These are phyloP conservation scores for Petromus typicus DNA, from an alignment of 2,113 vertebrate genomes.

Conservation along the genomic window DNA sequence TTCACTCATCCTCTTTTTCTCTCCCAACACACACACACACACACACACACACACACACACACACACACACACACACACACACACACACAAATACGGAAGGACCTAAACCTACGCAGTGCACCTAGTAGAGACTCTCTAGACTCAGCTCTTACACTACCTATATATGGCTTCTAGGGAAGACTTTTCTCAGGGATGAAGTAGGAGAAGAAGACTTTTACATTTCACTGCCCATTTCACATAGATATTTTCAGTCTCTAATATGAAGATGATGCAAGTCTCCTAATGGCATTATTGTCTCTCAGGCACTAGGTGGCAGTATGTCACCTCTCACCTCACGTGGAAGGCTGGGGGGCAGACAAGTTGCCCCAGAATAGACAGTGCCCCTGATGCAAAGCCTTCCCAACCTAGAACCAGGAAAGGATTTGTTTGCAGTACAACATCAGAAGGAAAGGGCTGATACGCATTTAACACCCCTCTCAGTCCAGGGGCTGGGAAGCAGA, in stretches of 20 bases:
- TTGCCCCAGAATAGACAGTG: rapidly evolving
- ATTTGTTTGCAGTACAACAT: too few species aligned
- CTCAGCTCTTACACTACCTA: neutral
- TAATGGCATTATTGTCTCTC: neutral
- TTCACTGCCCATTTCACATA: neutral
- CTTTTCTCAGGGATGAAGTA: neutral
- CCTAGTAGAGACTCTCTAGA: too few species aligned
- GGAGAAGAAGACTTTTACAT: neutral
- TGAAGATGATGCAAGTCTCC: neutral
- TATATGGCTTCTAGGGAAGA: neutral
- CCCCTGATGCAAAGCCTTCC: neutral
- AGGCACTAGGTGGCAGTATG: neutral
- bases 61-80: neutral
- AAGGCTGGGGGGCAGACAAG: neutral
- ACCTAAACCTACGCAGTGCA: neutral
- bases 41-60: neutral
- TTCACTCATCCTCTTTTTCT: neutral
- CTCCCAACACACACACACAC: neutral
- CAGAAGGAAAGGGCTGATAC: too few species aligned
- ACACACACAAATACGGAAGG: too few species aligned
- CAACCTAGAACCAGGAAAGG: neutral
- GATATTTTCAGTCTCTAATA: neutral
- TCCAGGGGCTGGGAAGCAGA: neutral
- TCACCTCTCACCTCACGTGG: neutral
- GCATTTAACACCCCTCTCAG: neutral